phyloP scores from a whole-genome alignment of 92 coral and sea anemone genomes.

The Galaxea fascicularis region DNA sequence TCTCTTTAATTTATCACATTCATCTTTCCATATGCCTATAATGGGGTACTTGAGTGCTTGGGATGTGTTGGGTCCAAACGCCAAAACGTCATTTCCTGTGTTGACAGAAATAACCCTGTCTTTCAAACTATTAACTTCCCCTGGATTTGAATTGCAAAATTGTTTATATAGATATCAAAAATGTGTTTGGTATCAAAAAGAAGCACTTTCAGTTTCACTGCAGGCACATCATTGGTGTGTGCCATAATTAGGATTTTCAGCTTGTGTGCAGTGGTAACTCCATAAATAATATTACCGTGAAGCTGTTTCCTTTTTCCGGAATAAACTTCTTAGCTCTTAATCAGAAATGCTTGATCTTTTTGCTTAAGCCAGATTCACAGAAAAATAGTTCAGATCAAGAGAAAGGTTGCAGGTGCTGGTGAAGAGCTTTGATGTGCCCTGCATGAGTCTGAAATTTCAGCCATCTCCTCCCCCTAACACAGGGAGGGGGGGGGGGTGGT shows the following conservation, averaged over 20 bases:
- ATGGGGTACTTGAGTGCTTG: too few species aligned
- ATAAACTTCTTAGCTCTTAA: too few species aligned
- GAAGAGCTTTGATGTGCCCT: too few species aligned
- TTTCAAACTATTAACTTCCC: neutral
- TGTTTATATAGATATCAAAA: neutral
- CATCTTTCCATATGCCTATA: too few species aligned
- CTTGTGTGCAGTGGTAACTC: neutral
- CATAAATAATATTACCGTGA: neutral
- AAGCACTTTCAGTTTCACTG: neutral
- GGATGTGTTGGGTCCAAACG: too few species aligned
- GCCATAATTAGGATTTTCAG: too few species aligned
- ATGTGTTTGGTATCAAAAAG: neutral
- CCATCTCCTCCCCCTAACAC: too few species aligned
- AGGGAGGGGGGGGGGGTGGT: too few species aligned
- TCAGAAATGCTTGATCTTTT: neutral
- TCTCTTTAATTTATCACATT: too few species aligned
- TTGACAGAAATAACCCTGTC: neutral
- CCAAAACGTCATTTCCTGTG: slow-evolving; percentile 3
- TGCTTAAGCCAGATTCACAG: neutral
- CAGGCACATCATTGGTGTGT: neutral
- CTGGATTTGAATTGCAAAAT: neutral
- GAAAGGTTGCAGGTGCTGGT: too few species aligned
- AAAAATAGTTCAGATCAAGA: neutral
- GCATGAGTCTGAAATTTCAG: too few species aligned
- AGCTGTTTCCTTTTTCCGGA: neutral